phyloP scores from a whole-genome alignment of 2,113 vertebrate species.

The Sminthopsis crassicaudata region DNA sequence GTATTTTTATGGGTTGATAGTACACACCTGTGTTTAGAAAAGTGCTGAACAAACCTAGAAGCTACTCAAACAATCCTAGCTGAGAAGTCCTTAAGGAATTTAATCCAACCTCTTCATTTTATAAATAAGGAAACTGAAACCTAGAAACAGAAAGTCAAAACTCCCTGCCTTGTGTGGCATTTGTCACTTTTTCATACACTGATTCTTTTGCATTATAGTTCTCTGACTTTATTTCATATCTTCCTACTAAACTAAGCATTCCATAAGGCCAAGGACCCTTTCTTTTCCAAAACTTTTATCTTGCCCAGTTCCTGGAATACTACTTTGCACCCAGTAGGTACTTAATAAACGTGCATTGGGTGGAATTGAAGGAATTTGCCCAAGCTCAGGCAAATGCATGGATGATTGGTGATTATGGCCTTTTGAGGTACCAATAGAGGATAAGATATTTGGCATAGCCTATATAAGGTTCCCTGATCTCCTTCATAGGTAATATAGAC shows the following conservation, averaged over 20 bases:
- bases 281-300: neutral
- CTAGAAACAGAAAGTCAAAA: neutral
- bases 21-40: conserved; percentile 27
- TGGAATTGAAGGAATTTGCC: neutral
- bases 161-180: neutral
- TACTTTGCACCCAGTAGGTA: neutral
- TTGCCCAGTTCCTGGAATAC: neutral
- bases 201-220: neutral
- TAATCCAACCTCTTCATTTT: neutral
- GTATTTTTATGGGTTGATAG: conserved; percentile 43
- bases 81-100: neutral
- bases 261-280: neutral
- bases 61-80: neutral
- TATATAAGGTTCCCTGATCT: neutral
- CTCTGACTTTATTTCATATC: neutral
- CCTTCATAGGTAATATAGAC: neutral
- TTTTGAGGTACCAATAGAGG: neutral
- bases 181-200: neutral
- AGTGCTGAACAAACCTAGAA: conserved; percentile 3
- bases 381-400: neutral
- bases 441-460: neutral
- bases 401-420: neutral
- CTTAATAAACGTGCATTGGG: neutral
- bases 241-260: neutral
- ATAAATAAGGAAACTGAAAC: neutral